Base-by-base conservation (phyloP, 2,113 vertebrate species). In the Datnioides undecimradiatus region DNA sequence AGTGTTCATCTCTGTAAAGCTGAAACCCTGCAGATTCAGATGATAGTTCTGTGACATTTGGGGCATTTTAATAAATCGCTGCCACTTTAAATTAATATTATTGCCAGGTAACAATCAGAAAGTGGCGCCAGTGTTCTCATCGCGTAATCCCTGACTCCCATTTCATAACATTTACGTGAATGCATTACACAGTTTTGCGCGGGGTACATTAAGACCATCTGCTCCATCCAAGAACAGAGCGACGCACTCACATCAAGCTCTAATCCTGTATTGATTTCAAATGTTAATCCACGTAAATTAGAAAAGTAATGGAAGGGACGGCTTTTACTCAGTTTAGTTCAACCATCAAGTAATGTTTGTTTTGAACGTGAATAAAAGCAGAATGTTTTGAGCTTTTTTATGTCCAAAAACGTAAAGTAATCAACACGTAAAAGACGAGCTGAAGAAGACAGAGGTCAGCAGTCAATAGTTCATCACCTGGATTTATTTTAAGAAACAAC, bases 401-500 rank as follows among this genome's bases (percentile, higher is more conserved):
- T 4, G 7, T 2, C 33, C n/a, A 27, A 51, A 38, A 5, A 8
- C 3, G n/a, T 8, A 17, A 25, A 54, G 33, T 36, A 25, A 1
- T 38, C 5, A 68, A 12, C 36, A 40, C 1, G n/a, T 29, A 8
- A 27, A 29, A 21, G 11, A 31, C 2, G 9, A 14, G 16, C 4
- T 3, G 21, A 1, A 52, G 2, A 29, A 54, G 13, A 36, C 8
- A 41, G 19, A 6, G 3, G 33, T 1, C 2, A 6, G 7, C 0
- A 76, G 14, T 49, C 13, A 21, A 12, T 21, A 11, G 5, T 63
- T 67, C n/a, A 51, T 58, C n/a, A 52, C 36, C 40, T 52, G 33
- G 23, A 36, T 79, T 88, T 79, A 82, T 73, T 88, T 73, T 25
- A 69, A 69, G 51, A 69, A 85, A 76, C 62, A 74, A 38, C 43